Evolutionary conservation across 2,797 vertebrate species (phyloP).

Genomic region (Cossypha heuglini): DNA sequence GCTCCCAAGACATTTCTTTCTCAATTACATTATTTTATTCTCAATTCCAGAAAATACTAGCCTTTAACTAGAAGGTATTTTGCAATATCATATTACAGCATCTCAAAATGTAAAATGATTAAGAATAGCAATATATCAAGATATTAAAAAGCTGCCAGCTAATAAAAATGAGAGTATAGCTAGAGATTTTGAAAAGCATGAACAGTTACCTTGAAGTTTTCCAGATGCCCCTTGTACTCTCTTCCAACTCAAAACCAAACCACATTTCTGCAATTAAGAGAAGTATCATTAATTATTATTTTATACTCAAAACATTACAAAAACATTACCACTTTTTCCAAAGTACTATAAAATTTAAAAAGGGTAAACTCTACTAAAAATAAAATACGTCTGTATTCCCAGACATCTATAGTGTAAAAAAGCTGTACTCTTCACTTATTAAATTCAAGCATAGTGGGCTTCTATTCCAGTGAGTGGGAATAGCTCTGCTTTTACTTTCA

Average conservation of each 20-base stretch:
- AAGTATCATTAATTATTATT: background rate
- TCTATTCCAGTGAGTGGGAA: background rate
- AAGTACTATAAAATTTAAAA: background rate
- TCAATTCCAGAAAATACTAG: background rate
- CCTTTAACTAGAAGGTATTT: background rate
- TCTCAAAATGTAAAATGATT: background rate
- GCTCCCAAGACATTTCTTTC: background rate
- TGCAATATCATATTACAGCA: background rate
- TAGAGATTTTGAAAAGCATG: background rate
- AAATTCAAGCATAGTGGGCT: background rate
- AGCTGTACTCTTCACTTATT: background rate
- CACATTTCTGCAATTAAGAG: conserved; percentile 88
- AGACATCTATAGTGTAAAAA: background rate
- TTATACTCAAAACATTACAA: background rate
- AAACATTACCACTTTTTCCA: background rate
- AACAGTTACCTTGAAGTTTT: conserved; percentile 93
- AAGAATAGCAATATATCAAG: background rate
- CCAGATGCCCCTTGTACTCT: conserved; percentile 98
- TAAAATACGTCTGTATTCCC: background rate
- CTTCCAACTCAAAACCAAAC: conserved; percentile 98
- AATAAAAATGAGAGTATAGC: background rate
- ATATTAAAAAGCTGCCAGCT: background rate
- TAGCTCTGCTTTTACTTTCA: background rate
- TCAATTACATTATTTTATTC: background rate
- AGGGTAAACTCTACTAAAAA: background rate